Evolutionary conservation across 1,140 invertebrate species (phyloP).

Genomic region (Eumeta japonica): DNA sequence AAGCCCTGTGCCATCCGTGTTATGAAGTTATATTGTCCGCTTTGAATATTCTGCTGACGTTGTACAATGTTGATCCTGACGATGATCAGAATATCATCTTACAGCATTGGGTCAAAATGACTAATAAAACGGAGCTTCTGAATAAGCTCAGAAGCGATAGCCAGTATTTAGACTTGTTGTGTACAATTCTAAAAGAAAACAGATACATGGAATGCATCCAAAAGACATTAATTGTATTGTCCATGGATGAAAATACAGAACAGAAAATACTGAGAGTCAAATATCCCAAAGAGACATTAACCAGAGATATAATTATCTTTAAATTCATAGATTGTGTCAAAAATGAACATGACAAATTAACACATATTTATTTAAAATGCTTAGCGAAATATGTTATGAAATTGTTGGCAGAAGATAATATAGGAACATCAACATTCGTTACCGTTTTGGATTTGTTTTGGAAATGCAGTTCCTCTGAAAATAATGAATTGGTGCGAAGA

Average conservation of each 20-base stretch:
- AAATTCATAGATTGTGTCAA: slow-evolving; percentile 22
- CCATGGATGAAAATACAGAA: slow-evolving; percentile 23
- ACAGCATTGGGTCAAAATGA: slow-evolving; percentile 18
- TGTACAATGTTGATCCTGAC: slow-evolving; percentile 16
- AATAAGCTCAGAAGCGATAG: slow-evolving; percentile 10
- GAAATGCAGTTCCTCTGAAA: slow-evolving; percentile 29
- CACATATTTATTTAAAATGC: slow-evolving; percentile 37
- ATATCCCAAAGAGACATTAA: slow-evolving; percentile 4
- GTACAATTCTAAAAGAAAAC: slow-evolving; percentile 18
- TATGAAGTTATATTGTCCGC: slow-evolving; percentile 32
- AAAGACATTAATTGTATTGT: slow-evolving; percentile 28
- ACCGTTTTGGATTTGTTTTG: slow-evolving; percentile 25
- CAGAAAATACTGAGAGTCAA: slow-evolving; percentile 20
- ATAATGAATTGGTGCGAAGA: slow-evolving; percentile 21
- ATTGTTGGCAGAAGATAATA: slow-evolving; percentile 6
- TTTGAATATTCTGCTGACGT: slow-evolving; percentile 29
- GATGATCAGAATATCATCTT: slow-evolving; percentile 23
- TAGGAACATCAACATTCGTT: slow-evolving; percentile 12
- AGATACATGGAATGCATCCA: slow-evolving; percentile 37
- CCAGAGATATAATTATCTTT: slow-evolving; percentile 15
- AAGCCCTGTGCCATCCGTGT: slow-evolving; percentile 14
- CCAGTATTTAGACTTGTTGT: slow-evolving; percentile 17
- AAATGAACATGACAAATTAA: slow-evolving; percentile 39
- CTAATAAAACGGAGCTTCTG: slow-evolving; percentile 8
- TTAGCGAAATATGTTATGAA: slow-evolving; percentile 23